phyloP scores from a whole-genome alignment of 2,888 invertebrate genomes.

The Hydropsyche betteni region DNA sequence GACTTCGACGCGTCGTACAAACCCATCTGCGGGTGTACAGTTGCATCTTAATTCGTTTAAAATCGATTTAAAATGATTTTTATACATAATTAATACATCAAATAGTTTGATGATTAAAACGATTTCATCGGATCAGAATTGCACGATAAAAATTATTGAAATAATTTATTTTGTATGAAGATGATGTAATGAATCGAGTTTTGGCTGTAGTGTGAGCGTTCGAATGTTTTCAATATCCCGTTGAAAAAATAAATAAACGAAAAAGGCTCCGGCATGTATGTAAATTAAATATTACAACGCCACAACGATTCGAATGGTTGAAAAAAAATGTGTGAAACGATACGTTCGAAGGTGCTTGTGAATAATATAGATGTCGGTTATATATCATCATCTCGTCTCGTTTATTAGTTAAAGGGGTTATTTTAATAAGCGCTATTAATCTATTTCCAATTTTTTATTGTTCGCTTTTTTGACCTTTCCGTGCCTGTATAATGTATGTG shows the following conservation, averaged over 20 bases:
- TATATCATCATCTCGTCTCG: conserved; percentile 27
- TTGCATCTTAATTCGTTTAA: too few species aligned
- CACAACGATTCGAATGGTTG: not conserved
- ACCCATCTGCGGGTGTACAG: not conserved
- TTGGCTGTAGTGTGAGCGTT: too few species aligned
- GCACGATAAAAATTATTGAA: too few species aligned
- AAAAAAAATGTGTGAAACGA: not conserved
- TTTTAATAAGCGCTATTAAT: conserved; percentile 29
- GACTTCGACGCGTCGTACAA: conserved; percentile 41
- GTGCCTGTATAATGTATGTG: too few species aligned
- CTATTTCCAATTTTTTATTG: conserved; percentile 12
- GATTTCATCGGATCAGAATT: too few species aligned
- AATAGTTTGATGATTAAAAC: too few species aligned
- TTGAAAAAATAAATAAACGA: conserved; percentile 5
- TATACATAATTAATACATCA: too few species aligned
- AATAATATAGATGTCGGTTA: conserved; percentile 29
- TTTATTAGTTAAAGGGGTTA: conserved; percentile 25
- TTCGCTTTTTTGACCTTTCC: not conserved
- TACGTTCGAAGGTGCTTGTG: not conserved
- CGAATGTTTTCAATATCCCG: conserved; percentile 20
- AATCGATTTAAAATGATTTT: too few species aligned
- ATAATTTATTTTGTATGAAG: too few species aligned
- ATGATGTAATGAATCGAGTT: too few species aligned
- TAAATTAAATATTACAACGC: conserved; percentile 32
- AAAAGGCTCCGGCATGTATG: not conserved